These are phyloP conservation scores for Apis mellifera DNA, from an alignment of 1,140 invertebrate species.

Conservation along the genomic window DNA sequence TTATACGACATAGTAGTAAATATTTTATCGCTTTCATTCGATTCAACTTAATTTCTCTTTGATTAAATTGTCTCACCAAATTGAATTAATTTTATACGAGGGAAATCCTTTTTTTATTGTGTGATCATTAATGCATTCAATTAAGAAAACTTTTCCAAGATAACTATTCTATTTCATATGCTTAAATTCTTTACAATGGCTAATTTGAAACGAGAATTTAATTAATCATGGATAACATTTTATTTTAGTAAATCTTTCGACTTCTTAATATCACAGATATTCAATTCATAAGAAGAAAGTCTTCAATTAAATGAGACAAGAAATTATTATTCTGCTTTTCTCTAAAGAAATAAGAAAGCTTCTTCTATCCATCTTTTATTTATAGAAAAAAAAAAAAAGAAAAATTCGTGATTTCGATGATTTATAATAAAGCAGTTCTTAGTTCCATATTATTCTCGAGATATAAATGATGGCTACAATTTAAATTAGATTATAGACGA, in stretches of 20 bases:
- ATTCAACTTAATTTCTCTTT: constrained; percentile 1
- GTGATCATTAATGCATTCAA: not conserved
- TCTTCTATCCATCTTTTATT: not conserved
- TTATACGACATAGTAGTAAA: not conserved
- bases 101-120: not conserved
- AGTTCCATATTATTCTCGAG: not conserved
- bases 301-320: not conserved
- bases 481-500: not conserved
- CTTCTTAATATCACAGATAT: not conserved
- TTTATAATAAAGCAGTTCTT: not conserved
- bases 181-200: not conserved
- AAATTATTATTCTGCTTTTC: not conserved
- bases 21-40: constrained; percentile 1
- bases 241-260: not conserved
- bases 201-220: not conserved
- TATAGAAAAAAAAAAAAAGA: not conserved
- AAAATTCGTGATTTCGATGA: not conserved
- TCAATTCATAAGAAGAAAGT: not conserved
- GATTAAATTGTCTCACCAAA: not conserved
- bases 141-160: not conserved
- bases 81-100: not conserved
- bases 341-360: not conserved
- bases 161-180: not conserved
- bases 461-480: not conserved
- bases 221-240: not conserved